These are phyloP conservation scores for Agelaius phoeniceus DNA, from an alignment of 2,113 vertebrate species.

Conservation along the genomic window DNA sequence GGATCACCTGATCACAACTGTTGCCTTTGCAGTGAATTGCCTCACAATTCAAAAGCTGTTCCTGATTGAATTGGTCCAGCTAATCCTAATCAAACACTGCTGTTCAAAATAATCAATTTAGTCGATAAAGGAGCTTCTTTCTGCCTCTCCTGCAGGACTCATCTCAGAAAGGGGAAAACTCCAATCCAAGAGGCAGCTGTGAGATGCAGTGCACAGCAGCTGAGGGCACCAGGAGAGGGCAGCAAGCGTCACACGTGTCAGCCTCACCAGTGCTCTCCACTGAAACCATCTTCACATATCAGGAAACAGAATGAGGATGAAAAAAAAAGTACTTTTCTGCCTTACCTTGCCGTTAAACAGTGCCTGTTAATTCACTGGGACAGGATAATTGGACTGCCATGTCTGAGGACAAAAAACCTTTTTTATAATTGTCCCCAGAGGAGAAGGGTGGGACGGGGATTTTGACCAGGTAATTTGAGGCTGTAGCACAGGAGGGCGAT, in stretches of 20 bases:
- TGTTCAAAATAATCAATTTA: neutral
- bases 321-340: neutral
- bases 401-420: neutral
- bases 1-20: neutral
- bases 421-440: neutral
- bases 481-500: neutral
- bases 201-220: neutral
- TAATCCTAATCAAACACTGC: neutral
- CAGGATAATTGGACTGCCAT: neutral
- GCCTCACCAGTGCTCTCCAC: neutral
- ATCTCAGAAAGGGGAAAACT: neutral
- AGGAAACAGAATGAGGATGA: neutral
- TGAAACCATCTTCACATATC: neutral
- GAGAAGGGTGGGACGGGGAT: neutral
- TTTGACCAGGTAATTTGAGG: neutral
- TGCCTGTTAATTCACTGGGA: neutral
- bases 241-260: neutral
- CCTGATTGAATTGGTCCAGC: neutral
- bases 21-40: neutral
- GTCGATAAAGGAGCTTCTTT: neutral
- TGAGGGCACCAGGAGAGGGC: constrained; percentile 42
- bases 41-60: neutral
- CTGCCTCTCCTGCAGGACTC: constrained; percentile 12
- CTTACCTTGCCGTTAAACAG: neutral
- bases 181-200: neutral